Base-by-base conservation (phyloP, 2,113 vertebrate genomes). In the Barnardius zonarius region DNA sequence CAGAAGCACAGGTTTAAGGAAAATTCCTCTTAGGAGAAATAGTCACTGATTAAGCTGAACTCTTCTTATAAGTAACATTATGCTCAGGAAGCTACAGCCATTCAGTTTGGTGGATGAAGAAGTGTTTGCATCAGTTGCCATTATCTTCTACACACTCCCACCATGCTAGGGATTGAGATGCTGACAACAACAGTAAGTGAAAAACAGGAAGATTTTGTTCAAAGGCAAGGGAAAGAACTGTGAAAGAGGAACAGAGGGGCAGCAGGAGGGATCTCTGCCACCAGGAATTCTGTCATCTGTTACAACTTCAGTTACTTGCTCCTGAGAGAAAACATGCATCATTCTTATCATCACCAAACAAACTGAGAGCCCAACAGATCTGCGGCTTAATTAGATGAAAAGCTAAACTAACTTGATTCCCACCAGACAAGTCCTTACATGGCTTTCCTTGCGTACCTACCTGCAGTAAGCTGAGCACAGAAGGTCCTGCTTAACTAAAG, bases 381-480 rank as follows among this genome's bases (percentile, higher is more conserved):
- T 80, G 41, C 75, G 90, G 82, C 69, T 80, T 82, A 85, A 89
- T 69, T 52, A 95, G 81, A 87, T 70, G 62, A 94, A 95, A 96
- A 96, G 31, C 16, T 86, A 76, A 97, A 76, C 63, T 68, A 81
- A 63, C 69, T 51, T 44, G 30, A 83, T 75, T 89, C 62, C 79
- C 59, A 78, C 61, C 52, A 91, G 64, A 72, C n/a, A 94, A 92
- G 80, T 78, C 39, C 79, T 90, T 89, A 27, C 5, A 2, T 19
- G 61, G 66, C n/a, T 96, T 95, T 90, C 72, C 91, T 76, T 15
- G 2, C 7, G 7, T 91, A 85, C 89, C 77, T 70, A 93, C 83
- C 48, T 93, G 62, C 41, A 54, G 72, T 91, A 25, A 80, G 48
- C 46, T 94, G 90, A 95, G 80, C 59, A 87, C 20, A 78, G 76